Percentiles rank a stretch among this genome's conserved stretches.
These are phyloP conservation scores for Camponotus vicinus DNA, from an alignment of 1,140 invertebrate genomes.

Conservation along the genomic window DNA sequence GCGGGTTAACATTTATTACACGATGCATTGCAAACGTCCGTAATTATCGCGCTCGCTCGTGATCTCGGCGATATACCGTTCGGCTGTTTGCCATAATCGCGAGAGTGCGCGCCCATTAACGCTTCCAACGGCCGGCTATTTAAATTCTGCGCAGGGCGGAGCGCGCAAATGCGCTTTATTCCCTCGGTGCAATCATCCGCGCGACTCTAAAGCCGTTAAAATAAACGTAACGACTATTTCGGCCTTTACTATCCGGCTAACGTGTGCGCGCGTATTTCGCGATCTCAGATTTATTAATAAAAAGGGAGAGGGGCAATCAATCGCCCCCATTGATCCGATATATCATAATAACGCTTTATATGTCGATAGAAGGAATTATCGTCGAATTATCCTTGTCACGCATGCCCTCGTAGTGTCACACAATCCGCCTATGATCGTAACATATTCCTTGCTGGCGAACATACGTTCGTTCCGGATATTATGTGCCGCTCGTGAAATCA, in stretches of 20 bases:
- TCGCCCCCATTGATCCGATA: constrained; percentile 18
- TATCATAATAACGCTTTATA: constrained; percentile 43
- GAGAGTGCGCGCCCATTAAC: constrained; percentile 45
- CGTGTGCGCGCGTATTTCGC: not conserved
- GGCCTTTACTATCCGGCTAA: constrained; percentile 39
- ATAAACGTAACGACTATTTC: constrained; percentile 57
- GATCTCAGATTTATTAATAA: constrained; percentile 6
- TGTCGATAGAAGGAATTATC: not conserved
- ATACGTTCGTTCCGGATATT: constrained; percentile 10
- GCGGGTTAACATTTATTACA: constrained; percentile 44
- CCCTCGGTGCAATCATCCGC: constrained; percentile 32
- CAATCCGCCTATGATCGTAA: constrained; percentile 6
- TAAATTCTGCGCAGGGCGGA: constrained; percentile 30
- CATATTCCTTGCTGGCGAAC: not conserved
- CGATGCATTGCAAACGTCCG: constrained; percentile 48
- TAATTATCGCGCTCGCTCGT: constrained; percentile 53
- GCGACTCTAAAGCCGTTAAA: constrained; percentile 55
- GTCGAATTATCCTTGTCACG: constrained; percentile 22
- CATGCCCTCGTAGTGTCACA: constrained; percentile 41
- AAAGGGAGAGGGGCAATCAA: not conserved
- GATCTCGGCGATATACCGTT: constrained; percentile 45
- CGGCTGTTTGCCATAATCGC: constrained; percentile 33
- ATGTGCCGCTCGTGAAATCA: constrained; percentile 31
- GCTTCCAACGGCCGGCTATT: constrained; percentile 54
- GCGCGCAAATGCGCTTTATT: constrained; percentile 60